Conservation (phyloP, 2,113 vertebrate genomes). For the Pituophis catenifer region DNA sequence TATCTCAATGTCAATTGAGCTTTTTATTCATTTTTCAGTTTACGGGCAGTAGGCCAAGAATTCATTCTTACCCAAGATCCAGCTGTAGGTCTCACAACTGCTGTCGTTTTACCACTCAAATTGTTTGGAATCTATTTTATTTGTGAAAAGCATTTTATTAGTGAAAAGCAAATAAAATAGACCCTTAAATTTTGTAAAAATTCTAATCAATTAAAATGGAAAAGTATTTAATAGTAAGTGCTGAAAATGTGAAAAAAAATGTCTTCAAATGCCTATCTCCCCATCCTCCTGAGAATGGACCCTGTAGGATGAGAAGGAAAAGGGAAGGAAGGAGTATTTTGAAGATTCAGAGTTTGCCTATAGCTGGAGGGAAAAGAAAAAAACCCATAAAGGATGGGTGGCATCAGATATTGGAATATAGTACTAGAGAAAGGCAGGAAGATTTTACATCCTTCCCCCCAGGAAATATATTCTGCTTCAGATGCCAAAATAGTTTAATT, state of each 20-base stretch:
- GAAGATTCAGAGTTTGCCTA: neutral
- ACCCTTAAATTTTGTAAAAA: neutral
- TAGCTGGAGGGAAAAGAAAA: too few species aligned
- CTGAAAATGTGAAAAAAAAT: neutral
- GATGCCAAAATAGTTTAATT: neutral
- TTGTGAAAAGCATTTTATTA: neutral
- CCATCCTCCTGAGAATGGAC: neutral
- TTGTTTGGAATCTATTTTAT: neutral
- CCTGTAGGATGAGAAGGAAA: neutral
- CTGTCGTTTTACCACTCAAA: constrained; percentile 44
- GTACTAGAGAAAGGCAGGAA: neutral
- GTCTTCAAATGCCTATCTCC: neutral
- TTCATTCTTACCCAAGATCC: constrained; percentile 34
- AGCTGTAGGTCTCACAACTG: constrained; percentile 30
- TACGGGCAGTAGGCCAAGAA: constrained; percentile 47
- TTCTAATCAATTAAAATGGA: neutral
- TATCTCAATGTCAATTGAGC: constrained; percentile 43
- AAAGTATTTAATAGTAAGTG: neutral
- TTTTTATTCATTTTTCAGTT: constrained; percentile 48
- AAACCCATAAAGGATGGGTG: neutral
- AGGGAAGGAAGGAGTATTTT: neutral
- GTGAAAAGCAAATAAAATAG: neutral
- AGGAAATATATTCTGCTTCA: neutral
- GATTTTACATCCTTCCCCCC: neutral
- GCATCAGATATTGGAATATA: neutral